Evolutionary conservation across 1,140 invertebrate species (phyloP).

Genomic region (Oryctes rhinoceros): DNA sequence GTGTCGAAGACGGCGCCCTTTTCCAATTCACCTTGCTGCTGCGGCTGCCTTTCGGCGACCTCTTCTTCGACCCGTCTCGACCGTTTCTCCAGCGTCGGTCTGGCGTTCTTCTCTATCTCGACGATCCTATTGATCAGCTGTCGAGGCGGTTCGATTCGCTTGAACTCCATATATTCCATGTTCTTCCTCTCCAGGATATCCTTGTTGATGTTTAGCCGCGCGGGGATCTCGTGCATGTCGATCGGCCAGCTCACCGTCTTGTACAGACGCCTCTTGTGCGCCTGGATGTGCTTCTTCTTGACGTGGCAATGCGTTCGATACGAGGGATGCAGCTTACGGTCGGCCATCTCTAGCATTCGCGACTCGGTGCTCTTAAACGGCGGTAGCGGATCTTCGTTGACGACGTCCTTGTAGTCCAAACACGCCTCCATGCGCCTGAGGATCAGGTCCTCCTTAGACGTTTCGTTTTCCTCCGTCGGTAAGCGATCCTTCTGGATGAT

Average conservation of each 20-base stretch:
- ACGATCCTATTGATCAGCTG: slow-evolving; percentile 51
- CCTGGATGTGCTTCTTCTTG: not conserved
- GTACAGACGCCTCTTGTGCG: slow-evolving; percentile 37
- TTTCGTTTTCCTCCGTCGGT: slow-evolving; percentile 38
- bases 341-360: slow-evolving; percentile 53
- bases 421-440: slow-evolving; percentile 51
- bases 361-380: slow-evolving; percentile 50
- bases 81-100: slow-evolving; percentile 47
- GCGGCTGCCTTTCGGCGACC: not conserved
- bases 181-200: slow-evolving; percentile 55
- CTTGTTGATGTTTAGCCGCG: slow-evolving; percentile 49
- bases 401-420: slow-evolving; percentile 48
- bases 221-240: slow-evolving; percentile 47
- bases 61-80: not conserved
- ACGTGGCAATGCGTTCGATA: slow-evolving; percentile 49
- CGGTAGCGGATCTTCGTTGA: slow-evolving; percentile 50
- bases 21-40: not conserved
- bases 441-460: slow-evolving; percentile 45
- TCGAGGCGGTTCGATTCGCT: slow-evolving; percentile 49
- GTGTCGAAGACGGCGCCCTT: slow-evolving; percentile 5
- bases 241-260: slow-evolving; percentile 50
- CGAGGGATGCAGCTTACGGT: slow-evolving; percentile 54
- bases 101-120: slow-evolving; percentile 51
- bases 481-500: slow-evolving; percentile 53
- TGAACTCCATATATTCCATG: slow-evolving; percentile 50